Percentiles rank a stretch among this genome's conserved stretches.
phyloP scores from a whole-genome alignment of 2,797 vertebrate genomes.

The Paguma larvata region DNA sequence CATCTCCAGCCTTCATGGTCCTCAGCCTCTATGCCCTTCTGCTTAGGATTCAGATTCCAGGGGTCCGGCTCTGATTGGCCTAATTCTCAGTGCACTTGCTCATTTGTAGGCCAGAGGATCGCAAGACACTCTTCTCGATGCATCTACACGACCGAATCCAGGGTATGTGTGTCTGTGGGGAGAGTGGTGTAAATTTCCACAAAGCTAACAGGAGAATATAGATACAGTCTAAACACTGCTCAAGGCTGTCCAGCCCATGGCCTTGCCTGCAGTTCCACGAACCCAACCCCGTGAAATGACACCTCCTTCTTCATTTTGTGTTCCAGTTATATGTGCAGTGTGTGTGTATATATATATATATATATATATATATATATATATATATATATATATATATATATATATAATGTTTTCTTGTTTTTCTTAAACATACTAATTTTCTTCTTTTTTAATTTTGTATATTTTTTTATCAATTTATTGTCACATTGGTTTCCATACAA shows the following conservation, averaged over 20 bases:
- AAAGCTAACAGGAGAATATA: not conserved
- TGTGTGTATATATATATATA: no score
- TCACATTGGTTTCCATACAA: no score
- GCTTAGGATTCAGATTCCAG: not conserved
- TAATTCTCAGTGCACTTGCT: not conserved
- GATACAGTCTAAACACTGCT: not conserved
- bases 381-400: no score
- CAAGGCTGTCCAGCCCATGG: not conserved
- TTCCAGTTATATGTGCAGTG: not conserved
- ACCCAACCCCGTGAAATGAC: not conserved
- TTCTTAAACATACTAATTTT: not conserved
- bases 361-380: no score
- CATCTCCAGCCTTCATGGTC: not conserved
- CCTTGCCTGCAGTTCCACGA: not conserved
- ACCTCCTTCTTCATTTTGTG: not conserved
- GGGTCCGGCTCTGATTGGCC: not conserved
- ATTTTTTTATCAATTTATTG: no score
- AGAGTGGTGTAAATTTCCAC: not conserved
- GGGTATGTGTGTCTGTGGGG: fast-evolving
- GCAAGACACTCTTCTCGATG: not conserved
- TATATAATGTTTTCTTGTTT: not conserved
- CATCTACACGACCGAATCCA: not conserved
- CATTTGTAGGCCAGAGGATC: not conserved
- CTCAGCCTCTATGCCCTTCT: not conserved
- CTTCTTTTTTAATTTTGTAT: no score